phyloP scores from a whole-genome alignment of 2,797 vertebrate genomes.

The Acanthiza pusilla region DNA sequence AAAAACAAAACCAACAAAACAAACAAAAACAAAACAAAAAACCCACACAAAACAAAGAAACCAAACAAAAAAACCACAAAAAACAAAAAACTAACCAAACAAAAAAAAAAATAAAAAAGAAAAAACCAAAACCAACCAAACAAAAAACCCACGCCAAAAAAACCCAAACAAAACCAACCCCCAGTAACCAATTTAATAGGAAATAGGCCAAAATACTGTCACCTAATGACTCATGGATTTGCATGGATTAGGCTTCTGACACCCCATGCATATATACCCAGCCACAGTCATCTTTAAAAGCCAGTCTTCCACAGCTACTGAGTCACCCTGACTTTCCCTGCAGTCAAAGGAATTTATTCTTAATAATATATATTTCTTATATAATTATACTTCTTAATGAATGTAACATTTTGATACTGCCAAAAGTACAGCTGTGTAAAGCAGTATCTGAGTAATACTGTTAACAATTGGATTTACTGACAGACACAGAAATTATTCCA shows the following conservation, averaged over 20 bases:
- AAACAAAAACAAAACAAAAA: background rate
- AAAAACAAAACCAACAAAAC: too few species aligned
- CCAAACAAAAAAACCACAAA: background rate
- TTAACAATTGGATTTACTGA: background rate
- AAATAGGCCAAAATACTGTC: background rate
- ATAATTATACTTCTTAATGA: background rate
- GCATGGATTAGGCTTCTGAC: background rate
- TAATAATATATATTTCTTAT: too few species aligned
- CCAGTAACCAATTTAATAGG: background rate
- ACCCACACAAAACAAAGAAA: too few species aligned
- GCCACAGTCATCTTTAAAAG: fast-evolving
- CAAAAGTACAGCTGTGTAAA: fast-evolving
- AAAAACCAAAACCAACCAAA: too few species aligned
- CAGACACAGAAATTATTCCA: background rate
- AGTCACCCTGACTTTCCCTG: background rate
- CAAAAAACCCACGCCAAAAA: background rate
- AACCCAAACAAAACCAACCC: too few species aligned
- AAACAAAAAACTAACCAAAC: too few species aligned
- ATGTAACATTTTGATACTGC: background rate
- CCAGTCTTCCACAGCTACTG: background rate
- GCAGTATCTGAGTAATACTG: background rate
- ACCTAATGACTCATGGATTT: background rate
- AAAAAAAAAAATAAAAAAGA: too few species aligned
- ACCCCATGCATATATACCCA: background rate
- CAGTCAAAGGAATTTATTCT: background rate